A percentile compares a stretch with the other conserved stretches of the same genome.
phyloP scores from a whole-genome alignment of 2,888 invertebrate genomes.

The Clistopyga incitator region DNA sequence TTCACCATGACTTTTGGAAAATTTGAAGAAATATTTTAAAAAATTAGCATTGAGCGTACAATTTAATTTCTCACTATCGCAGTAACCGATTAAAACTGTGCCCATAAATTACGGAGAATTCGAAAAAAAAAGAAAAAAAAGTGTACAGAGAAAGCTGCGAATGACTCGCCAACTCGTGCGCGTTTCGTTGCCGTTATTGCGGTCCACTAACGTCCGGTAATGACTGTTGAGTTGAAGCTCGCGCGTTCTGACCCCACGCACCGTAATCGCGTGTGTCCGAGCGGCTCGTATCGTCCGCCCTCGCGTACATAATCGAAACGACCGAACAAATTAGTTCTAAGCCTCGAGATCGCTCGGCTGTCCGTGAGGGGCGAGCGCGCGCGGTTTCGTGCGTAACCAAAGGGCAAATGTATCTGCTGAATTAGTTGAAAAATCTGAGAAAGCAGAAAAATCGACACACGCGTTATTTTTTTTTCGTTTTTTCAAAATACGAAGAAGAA shows the following conservation, averaged over 20 bases:
- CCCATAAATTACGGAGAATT: background rate
- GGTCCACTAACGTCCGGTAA: constrained; percentile 55
- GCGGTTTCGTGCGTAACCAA: constrained; percentile 51
- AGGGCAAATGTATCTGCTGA: constrained; percentile 68
- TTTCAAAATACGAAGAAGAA: no score
- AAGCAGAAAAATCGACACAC: constrained; percentile 27
- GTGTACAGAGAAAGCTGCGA: background rate
- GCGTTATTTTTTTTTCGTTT: no score
- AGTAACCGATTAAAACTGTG: no score
- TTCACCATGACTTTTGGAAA: no score
- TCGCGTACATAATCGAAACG: constrained; percentile 45
- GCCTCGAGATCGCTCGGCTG: constrained; percentile 35
- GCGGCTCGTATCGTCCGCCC: constrained; percentile 28
- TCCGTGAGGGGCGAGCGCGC: constrained; percentile 3
- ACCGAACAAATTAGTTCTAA: constrained; percentile 64
- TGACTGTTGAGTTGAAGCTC: constrained; percentile 45
- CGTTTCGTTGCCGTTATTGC: constrained; percentile 34
- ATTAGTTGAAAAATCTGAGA: constrained; percentile 44
- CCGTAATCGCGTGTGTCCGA: constrained; percentile 29
- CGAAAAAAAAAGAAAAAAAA: background rate
- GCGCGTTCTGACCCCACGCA: constrained; percentile 49
- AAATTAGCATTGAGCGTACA: no score
- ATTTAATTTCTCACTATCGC: no score
- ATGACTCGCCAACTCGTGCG: constrained; percentile 31
- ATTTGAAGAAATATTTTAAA: no score